Evolutionary conservation across 30 jellyfish, hydroid and myxozoan genomes (phyloP).

Genomic region (Nemopilema nomurai): DNA sequence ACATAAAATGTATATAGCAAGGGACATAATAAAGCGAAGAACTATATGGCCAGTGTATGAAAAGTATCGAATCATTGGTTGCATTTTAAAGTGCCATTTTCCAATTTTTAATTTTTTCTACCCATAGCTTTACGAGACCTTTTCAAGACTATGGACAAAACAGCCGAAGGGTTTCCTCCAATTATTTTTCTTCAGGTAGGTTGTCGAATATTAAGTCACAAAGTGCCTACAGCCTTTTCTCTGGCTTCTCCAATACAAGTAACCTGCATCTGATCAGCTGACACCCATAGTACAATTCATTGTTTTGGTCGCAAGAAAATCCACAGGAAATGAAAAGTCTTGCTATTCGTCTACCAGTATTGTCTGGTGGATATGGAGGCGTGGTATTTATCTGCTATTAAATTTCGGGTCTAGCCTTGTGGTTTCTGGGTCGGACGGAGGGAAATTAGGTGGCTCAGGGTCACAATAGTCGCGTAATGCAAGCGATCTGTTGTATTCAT

Average conservation of each 20-base stretch:
- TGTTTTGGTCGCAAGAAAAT: neutral
- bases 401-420: neutral
- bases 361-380: neutral
- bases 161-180: slow-evolving; percentile 85
- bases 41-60: neutral
- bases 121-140: slow-evolving; percentile 87
- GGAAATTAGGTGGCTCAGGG: neutral
- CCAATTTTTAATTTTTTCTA: neutral
- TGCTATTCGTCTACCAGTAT: neutral
- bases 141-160: slow-evolving; percentile 81
- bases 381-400: neutral
- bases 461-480: neutral
- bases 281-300: no score
- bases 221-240: no score
- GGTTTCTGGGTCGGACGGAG: neutral
- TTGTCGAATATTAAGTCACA: neutral
- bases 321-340: neutral
- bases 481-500: neutral
- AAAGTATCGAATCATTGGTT: neutral
- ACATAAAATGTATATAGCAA: no score
- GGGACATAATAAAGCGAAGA: no score
- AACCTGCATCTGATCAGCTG: no score
- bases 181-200: slow-evolving; percentile 87
- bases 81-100: neutral
- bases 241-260: no score